Percentiles rank a stretch among this genome's conserved stretches.
Conservation (phyloP, 2,888 invertebrate genomes). For the Morinoia aosen region DNA sequence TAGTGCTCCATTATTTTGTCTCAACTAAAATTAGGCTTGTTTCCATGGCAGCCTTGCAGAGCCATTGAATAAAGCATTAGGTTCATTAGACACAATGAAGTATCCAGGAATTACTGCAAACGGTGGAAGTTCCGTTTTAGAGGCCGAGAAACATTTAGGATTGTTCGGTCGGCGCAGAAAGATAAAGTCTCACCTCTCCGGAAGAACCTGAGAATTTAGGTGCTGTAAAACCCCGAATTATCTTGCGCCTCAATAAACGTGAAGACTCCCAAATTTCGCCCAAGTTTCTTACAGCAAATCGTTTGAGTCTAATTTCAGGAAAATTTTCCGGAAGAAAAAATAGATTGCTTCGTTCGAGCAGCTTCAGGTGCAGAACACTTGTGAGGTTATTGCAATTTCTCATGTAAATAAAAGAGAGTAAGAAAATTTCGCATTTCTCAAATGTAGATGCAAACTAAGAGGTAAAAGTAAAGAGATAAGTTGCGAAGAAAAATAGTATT, state of each 20-base stretch:
- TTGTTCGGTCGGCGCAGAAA: neutral
- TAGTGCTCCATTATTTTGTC: neutral
- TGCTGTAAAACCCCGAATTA: constrained; percentile 47
- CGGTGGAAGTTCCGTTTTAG: neutral
- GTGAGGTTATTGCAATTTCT: neutral
- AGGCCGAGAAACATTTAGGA: constrained; percentile 2
- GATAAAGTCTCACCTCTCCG: constrained; percentile 38
- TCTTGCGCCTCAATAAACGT: constrained; percentile 45
- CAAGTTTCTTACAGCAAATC: constrained; percentile 20
- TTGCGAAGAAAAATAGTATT: neutral
- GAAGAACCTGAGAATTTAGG: constrained; percentile 29
- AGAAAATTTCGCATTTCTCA: neutral
- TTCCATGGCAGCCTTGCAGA: neutral
- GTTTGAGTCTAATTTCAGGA: neutral
- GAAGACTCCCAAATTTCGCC: constrained; percentile 2
- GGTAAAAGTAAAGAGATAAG: neutral
- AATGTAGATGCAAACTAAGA: neutral
- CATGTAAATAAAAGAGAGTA: neutral
- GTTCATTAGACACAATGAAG: constrained; percentile 17
- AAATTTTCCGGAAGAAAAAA: neutral
- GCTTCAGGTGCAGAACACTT: neutral
- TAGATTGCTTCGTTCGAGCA: neutral
- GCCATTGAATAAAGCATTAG: constrained; percentile 17
- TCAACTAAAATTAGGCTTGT: neutral
- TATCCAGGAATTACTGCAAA: neutral